These are phyloP conservation scores for Malaclemys terrapin DNA, from an alignment of 2,113 vertebrate species.

Conservation along the genomic window DNA sequence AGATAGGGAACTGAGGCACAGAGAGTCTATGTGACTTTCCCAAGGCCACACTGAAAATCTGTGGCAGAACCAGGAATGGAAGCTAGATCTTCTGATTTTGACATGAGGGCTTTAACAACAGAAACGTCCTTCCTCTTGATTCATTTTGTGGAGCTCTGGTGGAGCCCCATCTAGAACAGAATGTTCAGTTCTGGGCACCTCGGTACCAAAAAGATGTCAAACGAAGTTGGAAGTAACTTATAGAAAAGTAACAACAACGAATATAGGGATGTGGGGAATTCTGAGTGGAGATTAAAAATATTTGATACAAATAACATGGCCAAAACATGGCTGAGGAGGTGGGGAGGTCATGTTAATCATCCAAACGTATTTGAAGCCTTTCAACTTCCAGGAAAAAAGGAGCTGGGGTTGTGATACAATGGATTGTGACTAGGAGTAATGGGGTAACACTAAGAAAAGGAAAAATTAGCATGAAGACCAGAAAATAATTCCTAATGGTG, in stretches of 20 bases:
- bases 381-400: neutral
- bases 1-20: neutral
- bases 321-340: neutral
- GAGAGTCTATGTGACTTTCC: neutral
- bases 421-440: neutral
- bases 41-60: neutral
- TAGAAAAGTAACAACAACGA: neutral
- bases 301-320: neutral
- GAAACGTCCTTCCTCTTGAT: neutral
- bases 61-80: neutral
- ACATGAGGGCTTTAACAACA: neutral
- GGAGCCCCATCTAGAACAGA: neutral
- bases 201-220: neutral
- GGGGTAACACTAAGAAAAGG: neutral
- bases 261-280: conserved; percentile 8
- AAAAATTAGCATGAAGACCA: neutral
- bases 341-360: neutral
- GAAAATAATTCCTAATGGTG: neutral
- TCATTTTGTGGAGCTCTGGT: neutral
- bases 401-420: neutral
- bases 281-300: conserved; percentile 25
- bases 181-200: neutral
- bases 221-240: neutral
- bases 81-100: neutral
- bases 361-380: neutral